phyloP scores from a whole-genome alignment of 2,797 vertebrate species.

The Acridotheres tristis region DNA sequence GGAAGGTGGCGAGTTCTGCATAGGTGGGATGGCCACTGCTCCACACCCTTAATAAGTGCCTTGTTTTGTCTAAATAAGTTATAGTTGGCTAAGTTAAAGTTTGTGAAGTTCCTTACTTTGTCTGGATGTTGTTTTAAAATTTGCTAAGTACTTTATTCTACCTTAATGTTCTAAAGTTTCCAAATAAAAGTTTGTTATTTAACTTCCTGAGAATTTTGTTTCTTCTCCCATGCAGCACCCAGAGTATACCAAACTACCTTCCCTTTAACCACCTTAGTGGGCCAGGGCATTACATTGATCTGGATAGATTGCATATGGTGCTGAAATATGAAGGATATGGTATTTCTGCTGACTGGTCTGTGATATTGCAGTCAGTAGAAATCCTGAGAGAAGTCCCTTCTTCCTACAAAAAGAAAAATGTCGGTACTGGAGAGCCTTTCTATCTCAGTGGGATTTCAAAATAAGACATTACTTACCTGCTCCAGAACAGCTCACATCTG shows the following conservation, averaged over 20 bases:
- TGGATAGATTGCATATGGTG: not conserved
- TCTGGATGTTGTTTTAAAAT: not conserved
- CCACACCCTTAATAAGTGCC: not conserved
- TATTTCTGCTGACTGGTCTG: not conserved
- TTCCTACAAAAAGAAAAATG: not conserved
- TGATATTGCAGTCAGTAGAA: not conserved
- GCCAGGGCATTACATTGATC: not conserved
- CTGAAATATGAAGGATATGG: not conserved
- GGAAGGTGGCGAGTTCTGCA: rapidly evolving
- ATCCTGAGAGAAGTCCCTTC: not conserved
- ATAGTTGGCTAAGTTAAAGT: not conserved
- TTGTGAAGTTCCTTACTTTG: not conserved
- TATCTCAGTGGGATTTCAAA: not conserved
- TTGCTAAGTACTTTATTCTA: not conserved
- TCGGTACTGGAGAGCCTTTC: not conserved
- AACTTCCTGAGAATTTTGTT: not conserved
- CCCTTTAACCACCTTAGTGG: not conserved
- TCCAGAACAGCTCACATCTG: not conserved
- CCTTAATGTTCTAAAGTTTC: not conserved
- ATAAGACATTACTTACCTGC: not conserved
- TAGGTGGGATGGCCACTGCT: not conserved
- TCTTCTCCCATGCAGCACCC: rapidly evolving
- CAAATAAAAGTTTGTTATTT: not conserved
- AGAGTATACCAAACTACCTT: not conserved
- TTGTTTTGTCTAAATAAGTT: not conserved